phyloP scores from a whole-genome alignment of 2,113 vertebrate species.

The Ciconia boyciana region DNA sequence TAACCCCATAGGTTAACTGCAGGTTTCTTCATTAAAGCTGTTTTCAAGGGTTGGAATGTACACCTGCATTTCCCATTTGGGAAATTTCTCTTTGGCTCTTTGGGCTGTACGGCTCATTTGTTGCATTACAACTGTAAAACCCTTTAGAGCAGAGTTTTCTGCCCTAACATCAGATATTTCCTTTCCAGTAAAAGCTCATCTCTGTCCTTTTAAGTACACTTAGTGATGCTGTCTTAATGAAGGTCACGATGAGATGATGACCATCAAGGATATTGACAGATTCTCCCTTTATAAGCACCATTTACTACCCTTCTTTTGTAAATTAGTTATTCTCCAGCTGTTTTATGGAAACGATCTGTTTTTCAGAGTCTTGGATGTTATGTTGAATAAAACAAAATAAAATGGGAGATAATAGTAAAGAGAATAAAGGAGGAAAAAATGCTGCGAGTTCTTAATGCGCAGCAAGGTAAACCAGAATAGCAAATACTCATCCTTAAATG shows the following conservation, averaged over 20 bases:
- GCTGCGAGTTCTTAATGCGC: not conserved
- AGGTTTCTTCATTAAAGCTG: not conserved
- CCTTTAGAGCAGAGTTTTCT: not conserved
- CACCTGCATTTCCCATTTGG: not conserved
- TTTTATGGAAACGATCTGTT: not conserved
- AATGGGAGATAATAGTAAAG: not conserved
- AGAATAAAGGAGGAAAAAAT: not conserved
- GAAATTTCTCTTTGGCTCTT: not conserved
- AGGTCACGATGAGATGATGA: constrained; percentile 79
- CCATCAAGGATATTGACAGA: constrained; percentile 78
- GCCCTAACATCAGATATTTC: not conserved
- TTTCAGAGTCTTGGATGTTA: not conserved
- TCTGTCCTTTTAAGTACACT: constrained; percentile 64
- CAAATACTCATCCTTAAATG: not conserved
- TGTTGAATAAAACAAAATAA: not conserved
- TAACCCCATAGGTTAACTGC: not conserved
- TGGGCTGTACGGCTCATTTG: not conserved
- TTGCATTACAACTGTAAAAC: not conserved
- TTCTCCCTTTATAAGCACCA: constrained; percentile 81
- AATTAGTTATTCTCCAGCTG: constrained; percentile 34
- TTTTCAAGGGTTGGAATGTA: not conserved
- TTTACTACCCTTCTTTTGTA: constrained; percentile 79
- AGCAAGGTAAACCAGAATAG: not conserved
- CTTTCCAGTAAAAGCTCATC: not conserved
- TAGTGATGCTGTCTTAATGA: constrained; percentile 79